These are phyloP conservation scores for Drosophila mojavensis DNA, from an alignment of 1,140 invertebrate genomes.

Conservation along the genomic window DNA sequence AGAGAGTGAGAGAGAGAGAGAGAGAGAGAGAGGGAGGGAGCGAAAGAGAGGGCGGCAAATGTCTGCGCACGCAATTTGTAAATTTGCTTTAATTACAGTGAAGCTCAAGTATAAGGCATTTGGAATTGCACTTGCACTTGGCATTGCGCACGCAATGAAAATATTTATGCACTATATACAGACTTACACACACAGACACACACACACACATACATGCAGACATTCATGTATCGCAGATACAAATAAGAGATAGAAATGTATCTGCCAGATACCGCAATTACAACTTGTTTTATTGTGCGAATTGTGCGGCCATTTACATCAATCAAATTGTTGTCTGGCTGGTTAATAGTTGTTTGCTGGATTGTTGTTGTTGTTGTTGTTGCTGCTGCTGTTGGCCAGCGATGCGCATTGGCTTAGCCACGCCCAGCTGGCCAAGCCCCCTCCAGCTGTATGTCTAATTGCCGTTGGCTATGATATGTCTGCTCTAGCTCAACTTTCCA, in stretches of 20 bases:
- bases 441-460: neutral
- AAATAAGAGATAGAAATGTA: conserved; percentile 53
- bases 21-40: conserved; percentile 17
- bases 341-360: neutral
- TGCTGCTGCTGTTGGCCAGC: conserved; percentile 37
- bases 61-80: conserved; percentile 73
- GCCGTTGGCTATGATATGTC: neutral
- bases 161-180: neutral
- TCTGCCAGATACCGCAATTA: conserved; percentile 59
- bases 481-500: neutral
- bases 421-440: conserved; percentile 25
- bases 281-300: conserved; percentile 70
- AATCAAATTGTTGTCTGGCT: conserved; percentile 57
- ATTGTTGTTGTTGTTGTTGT: conserved; percentile 15
- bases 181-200: no score
- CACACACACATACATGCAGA: conserved; percentile 1
- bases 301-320: conserved; percentile 70
- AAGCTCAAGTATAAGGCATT: conserved; percentile 30
- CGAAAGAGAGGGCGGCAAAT: neutral
- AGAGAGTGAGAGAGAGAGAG: neutral
- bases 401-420: conserved; percentile 34
- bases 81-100: conserved; percentile 64
- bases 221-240: conserved; percentile 13
- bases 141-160: conserved; percentile 11
- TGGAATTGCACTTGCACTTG: conserved; percentile 29